phyloP scores from a whole-genome alignment of 2,113 vertebrate species.

The Zingel zingel region DNA sequence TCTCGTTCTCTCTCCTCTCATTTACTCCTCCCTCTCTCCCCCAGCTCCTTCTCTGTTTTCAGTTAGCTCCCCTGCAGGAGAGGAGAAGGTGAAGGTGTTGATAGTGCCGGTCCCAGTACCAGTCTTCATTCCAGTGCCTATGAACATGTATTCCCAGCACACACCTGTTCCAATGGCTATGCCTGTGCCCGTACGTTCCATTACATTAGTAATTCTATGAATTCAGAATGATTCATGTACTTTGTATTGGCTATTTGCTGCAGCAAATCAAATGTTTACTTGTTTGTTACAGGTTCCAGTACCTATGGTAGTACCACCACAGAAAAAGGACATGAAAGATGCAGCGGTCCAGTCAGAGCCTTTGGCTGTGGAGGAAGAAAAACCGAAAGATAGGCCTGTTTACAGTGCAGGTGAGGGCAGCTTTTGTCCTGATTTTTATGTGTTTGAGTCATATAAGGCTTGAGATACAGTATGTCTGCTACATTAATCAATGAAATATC shows the following conservation, averaged over 20 bases:
- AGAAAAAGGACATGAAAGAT: slow-evolving; percentile 87
- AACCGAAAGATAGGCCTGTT: slow-evolving; percentile 84
- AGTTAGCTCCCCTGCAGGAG: slow-evolving; percentile 34
- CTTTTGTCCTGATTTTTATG: background rate
- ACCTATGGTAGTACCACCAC: slow-evolving; percentile 88
- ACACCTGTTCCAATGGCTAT: slow-evolving; percentile 91
- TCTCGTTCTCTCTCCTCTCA: background rate
- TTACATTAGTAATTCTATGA: background rate
- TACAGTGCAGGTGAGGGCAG: slow-evolving; percentile 85
- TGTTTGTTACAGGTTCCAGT: slow-evolving; percentile 88
- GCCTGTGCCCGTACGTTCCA: slow-evolving; percentile 90
- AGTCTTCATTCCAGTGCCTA: slow-evolving; percentile 94
- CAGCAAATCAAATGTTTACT: background rate
- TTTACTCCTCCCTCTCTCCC: background rate
- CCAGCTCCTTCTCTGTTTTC: slow-evolving; percentile 10
- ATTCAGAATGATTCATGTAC: background rate
- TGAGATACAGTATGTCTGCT: background rate
- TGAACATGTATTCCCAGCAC: slow-evolving; percentile 96
- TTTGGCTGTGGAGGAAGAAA: slow-evolving; percentile 75
- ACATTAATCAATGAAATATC: background rate
- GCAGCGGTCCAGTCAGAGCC: slow-evolving; percentile 71
- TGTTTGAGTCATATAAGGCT: background rate
- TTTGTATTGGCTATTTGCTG: background rate
- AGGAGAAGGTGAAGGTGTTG: slow-evolving; percentile 84
- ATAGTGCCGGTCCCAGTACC: slow-evolving; percentile 94